phyloP scores from a whole-genome alignment of 2,797 vertebrate species.

The Oreochromis grahami region DNA sequence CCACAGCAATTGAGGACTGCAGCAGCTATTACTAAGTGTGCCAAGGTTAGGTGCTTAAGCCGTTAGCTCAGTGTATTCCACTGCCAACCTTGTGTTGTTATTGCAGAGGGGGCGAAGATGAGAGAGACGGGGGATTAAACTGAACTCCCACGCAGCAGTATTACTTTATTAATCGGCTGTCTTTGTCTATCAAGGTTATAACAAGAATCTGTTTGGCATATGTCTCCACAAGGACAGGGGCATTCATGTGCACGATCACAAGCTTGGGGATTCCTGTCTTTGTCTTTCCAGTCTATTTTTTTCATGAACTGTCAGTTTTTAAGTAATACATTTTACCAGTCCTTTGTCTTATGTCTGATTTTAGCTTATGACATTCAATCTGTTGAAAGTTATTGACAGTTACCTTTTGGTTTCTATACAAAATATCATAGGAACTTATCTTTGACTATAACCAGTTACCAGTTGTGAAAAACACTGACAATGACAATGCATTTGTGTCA shows the following conservation, averaged over 20 bases:
- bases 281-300: background rate
- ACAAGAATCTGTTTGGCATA: conserved; percentile 19
- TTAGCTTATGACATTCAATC: background rate
- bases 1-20: conserved; percentile 2
- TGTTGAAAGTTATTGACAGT: background rate
- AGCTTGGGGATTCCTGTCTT: background rate
- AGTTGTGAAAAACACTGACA: background rate
- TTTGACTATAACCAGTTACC: background rate
- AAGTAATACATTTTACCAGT: background rate
- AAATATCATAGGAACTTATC: background rate
- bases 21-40: conserved; percentile 14
- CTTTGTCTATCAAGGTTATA: conserved; percentile 60
- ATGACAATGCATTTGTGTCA: background rate
- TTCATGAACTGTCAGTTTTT: background rate
- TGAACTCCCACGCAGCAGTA: conserved; percentile 45
- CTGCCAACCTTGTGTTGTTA: conserved; percentile 49
- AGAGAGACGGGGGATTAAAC: conserved; percentile 46
- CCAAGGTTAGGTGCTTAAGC: conserved; percentile 55
- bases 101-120: conserved; percentile 31
- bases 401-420: background rate
- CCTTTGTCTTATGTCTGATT: background rate
- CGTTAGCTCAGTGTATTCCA: conserved; percentile 28
- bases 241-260: background rate
- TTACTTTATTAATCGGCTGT: conserved; percentile 51
- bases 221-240: background rate